Evolutionary conservation across 1,140 invertebrate genomes (phyloP).

Genomic region (Bemisia tabaci): DNA sequence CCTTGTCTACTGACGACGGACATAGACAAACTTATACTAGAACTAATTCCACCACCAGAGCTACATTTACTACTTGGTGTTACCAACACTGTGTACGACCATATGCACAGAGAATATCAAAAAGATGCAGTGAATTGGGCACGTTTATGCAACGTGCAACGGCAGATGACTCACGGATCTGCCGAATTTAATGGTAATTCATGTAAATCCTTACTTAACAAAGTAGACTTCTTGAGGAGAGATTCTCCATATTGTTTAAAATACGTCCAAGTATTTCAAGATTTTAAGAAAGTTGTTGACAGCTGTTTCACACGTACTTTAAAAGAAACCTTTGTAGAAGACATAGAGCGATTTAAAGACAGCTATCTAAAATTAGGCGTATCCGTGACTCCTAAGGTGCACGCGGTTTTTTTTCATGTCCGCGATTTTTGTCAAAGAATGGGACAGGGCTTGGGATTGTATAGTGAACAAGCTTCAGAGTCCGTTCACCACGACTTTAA

Average conservation of each 20-base stretch:
- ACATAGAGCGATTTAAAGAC: not conserved
- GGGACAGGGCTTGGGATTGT: not conserved
- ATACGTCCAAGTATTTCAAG: not conserved
- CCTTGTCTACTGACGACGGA: not conserved
- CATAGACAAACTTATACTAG: not conserved
- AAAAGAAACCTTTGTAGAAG: not conserved
- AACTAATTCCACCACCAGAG: not conserved
- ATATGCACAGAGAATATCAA: not conserved
- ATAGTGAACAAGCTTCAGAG: not conserved
- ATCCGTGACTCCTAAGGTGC: not conserved
- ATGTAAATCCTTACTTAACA: not conserved
- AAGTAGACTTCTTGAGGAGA: not conserved
- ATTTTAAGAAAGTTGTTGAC: not conserved
- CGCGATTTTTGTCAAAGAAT: not conserved
- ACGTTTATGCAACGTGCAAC: not conserved
- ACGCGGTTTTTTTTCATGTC: not conserved
- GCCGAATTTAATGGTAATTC: not conserved
- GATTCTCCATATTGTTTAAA: not conserved
- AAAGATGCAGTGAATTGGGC: not conserved
- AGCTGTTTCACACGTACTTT: not conserved
- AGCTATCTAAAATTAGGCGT: not conserved
- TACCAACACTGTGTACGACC: not conserved
- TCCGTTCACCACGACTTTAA: not conserved
- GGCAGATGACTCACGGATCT: not conserved
- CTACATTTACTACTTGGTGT: not conserved